Percentiles rank a stretch among this genome's conserved stretches.
phyloP scores from a whole-genome alignment of 2,113 vertebrate genomes.

The Syngnathus typhle region DNA sequence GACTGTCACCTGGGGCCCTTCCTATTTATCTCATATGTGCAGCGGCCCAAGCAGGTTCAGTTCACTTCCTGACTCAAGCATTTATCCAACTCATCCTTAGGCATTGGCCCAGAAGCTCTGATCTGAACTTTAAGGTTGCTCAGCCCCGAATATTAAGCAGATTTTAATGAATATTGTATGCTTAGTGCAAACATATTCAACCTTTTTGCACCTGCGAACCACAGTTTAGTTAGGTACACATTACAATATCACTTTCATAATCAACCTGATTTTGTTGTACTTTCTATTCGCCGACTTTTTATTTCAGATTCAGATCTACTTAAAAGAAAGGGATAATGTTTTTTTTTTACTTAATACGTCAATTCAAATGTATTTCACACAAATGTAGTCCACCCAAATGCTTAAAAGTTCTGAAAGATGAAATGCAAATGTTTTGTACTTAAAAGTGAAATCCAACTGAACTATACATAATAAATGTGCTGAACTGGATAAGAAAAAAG shows the following conservation, averaged over 20 bases:
- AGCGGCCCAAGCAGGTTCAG: conserved; percentile 26
- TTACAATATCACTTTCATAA: not conserved
- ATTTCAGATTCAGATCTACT: no score
- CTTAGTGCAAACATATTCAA: not conserved
- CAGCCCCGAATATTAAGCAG: not conserved
- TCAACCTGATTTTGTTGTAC: not conserved
- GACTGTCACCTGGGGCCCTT: conserved; percentile 11
- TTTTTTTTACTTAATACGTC: no score
- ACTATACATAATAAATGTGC: no score
- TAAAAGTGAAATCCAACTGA: no score
- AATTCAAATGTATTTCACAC: no score
- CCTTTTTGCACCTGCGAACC: not conserved
- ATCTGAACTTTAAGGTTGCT: not conserved
- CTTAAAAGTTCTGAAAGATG: no score
- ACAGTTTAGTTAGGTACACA: not conserved
- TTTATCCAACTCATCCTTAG: conserved; percentile 15
- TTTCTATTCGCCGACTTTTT: no score
- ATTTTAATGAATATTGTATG: not conserved
- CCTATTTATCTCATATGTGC: conserved; percentile 36
- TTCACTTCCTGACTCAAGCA: conserved; percentile 33
- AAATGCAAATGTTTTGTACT: no score
- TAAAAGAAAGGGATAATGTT: no score
- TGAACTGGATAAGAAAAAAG: no score
- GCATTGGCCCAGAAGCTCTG: not conserved
- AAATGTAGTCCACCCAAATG: no score